A percentile compares a stretch with the other conserved stretches of the same genome.
Evolutionary conservation across 2,888 invertebrate genomes (phyloP).

Genomic region (Lypha dubia): DNA sequence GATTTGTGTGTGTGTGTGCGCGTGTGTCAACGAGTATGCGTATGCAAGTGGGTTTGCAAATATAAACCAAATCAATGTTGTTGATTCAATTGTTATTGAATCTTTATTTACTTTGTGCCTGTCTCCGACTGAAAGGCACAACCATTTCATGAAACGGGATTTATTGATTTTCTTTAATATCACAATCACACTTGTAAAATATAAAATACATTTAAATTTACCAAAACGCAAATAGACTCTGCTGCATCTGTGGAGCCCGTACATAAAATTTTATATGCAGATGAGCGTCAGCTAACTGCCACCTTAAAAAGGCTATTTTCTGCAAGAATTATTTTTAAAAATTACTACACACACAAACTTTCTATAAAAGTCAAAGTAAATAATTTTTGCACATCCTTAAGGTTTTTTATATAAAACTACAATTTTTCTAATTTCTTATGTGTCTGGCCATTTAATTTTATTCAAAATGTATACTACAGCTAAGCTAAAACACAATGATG

Average conservation of each 20-base stretch:
- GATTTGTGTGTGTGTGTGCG: background rate
- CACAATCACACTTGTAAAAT: background rate
- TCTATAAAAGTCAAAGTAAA: background rate
- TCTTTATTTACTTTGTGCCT: constrained; percentile 26
- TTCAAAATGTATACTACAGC: background rate
- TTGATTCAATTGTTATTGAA: constrained; percentile 43
- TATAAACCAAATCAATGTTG: constrained; percentile 46
- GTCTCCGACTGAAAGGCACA: background rate
- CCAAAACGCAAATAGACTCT: background rate
- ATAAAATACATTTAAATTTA: constrained; percentile 40
- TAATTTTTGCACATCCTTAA: background rate
- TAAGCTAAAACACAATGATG: constrained; percentile 7
- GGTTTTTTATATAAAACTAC: too few species aligned
- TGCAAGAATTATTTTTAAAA: background rate
- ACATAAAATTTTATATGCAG: background rate
- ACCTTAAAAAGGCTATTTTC: too few species aligned
- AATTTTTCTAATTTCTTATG: constrained; percentile 15
- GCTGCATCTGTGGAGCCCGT: background rate
- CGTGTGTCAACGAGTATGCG: background rate
- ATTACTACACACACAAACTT: background rate
- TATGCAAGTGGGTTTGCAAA: background rate
- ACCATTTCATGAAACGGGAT: constrained; percentile 12
- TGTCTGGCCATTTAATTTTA: constrained; percentile 14
- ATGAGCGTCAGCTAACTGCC: too few species aligned
- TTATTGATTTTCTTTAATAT: constrained; percentile 60